Evolutionary conservation across 2,113 vertebrate genomes (phyloP), one percentile per base, ranked within the genome.

Genomic region (Calidris pygmaea): DNA sequence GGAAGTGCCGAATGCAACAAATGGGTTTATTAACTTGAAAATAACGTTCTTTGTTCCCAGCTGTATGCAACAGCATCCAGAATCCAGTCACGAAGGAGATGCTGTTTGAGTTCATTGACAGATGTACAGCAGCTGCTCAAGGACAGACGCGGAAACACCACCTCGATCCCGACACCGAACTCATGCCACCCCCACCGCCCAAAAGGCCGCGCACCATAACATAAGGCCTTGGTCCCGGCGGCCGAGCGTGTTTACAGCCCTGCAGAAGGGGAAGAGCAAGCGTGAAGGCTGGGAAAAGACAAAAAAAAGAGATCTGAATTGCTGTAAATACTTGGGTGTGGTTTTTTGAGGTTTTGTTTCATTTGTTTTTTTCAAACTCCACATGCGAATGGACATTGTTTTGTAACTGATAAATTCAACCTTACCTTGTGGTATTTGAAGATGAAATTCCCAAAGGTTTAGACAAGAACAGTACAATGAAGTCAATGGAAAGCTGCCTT

Each of bases 51-150:
- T 93, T 95, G 73, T 97, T 91, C 89, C 62, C 98, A 99, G 99
- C 99, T 95, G 99, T 99, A 78, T 99, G 99, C 93, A 99, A 99
- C 95, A 99, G 99, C 97, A 99, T 99, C 98, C 97, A 98, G 95
- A 98, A 99, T 91, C 99, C 99, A 4, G 99, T 99, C 96, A 99
- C 99, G 2, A 99, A 99, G 98, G 99, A 99, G 96, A 99, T 99
- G 95, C 98, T 99, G 50, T 98, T 99, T 87, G 98, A 99, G 97
- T 99, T 99, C 85, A 98, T 99, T 87, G 99, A 99, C 95, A 98
- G 98, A 94, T 98, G 98, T 80, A 88, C 97, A n/a, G 97, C 98
- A 93, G 97, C 96, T 73, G 96, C 97, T 91, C 98, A 98, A 92
- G 98, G 98, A 95, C 99, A 99, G 95, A 97, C 94, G 1, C 98